Conservation (phyloP, 92 coral and sea anemone genomes). For the Ricordea florida region DNA sequence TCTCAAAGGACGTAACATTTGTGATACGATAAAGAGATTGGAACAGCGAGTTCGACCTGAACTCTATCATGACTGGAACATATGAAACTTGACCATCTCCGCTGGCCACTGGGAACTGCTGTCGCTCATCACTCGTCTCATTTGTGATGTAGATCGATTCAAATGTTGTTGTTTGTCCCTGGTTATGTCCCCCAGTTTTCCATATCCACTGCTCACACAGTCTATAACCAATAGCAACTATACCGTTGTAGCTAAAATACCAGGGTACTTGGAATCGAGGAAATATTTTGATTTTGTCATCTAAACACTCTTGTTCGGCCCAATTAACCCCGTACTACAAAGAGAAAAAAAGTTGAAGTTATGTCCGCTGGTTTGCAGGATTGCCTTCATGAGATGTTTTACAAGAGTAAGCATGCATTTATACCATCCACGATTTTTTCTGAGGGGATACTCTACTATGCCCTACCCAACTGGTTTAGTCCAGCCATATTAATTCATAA, state of each 20-base stretch:
- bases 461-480: too few relatives aligned
- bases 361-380: too few relatives aligned
- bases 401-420: too few relatives aligned
- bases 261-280: conserved; percentile 37
- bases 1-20: background rate
- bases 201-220: conserved; percentile 74
- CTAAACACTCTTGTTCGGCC: background rate
- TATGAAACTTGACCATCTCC: background rate
- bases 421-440: too few relatives aligned
- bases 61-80: background rate
- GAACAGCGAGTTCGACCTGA: background rate
- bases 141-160: background rate
- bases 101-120: background rate
- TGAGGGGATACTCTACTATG: too few relatives aligned
- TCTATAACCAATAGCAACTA: conserved; percentile 18
- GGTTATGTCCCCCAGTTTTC: conserved; percentile 53
- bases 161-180: background rate
- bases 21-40: background rate
- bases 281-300: background rate
- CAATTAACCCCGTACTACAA: conserved; percentile 22
- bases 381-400: too few relatives aligned
- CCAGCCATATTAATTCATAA: too few relatives aligned
- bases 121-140: background rate
- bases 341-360: too few relatives aligned
- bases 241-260: conserved; percentile 55